phyloP scores from a whole-genome alignment of 2,797 vertebrate genomes.

The Zalophus californianus region DNA sequence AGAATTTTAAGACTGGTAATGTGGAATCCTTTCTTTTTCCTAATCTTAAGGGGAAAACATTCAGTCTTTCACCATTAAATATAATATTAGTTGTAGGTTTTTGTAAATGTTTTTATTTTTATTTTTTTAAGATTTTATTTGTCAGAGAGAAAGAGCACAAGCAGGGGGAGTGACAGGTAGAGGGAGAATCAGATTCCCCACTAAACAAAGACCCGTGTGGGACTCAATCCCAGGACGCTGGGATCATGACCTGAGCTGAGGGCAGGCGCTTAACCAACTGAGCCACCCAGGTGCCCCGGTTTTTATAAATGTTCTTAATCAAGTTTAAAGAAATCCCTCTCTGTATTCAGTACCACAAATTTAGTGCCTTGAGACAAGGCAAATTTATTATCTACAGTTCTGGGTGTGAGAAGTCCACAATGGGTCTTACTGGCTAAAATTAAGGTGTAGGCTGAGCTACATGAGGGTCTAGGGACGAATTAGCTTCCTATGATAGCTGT shows the following conservation, averaged over 20 bases:
- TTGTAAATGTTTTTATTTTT: neutral
- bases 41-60: neutral
- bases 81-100: slow-evolving; percentile 6
- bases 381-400: neutral
- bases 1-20: neutral
- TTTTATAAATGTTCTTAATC: neutral
- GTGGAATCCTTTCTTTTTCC: neutral
- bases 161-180: no score
- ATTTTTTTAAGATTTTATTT: no score
- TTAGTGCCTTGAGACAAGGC: neutral
- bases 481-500: neutral
- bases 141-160: no score
- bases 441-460: neutral
- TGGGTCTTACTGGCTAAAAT: neutral
- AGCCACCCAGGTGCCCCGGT: no score
- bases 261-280: no score
- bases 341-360: neutral
- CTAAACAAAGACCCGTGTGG: no score
- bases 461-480: neutral
- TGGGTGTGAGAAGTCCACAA: neutral
- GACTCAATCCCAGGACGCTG: no score
- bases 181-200: no score
- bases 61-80: neutral
- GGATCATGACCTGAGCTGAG: no score
- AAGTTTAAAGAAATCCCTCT: neutral